A percentile compares a stretch with the other conserved stretches of the same genome.
These are phyloP conservation scores for Halcyon malimbica DNA, from an alignment of 2,113 vertebrate genomes.

Conservation along the genomic window DNA sequence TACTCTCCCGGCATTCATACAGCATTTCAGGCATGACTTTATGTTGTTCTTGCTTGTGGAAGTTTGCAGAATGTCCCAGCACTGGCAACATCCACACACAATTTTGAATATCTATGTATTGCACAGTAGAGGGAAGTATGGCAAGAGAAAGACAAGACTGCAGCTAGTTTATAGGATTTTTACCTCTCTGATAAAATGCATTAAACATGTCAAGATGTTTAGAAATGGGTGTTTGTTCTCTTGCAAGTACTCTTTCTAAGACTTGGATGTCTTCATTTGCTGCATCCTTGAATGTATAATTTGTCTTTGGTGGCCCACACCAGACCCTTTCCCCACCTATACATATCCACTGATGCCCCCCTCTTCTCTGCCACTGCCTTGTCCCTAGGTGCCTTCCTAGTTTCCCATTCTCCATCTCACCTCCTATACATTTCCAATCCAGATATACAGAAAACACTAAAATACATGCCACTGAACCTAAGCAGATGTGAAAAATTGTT, in stretches of 20 bases:
- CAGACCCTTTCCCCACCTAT: neutral
- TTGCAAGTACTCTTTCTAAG: neutral
- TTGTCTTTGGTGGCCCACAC: neutral
- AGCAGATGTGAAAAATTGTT: neutral
- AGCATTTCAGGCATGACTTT: neutral
- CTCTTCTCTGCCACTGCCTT: neutral
- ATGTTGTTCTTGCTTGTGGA: neutral
- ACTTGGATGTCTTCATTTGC: neutral
- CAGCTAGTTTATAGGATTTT: neutral
- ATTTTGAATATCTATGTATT: neutral
- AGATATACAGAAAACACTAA: neutral
- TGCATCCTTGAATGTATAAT: neutral
- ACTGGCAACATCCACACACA: neutral
- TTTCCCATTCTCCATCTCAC: neutral
- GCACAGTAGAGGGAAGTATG: neutral
- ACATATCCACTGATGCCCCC: rapidly evolving
- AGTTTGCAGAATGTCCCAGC: neutral
- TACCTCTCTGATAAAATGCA: neutral
- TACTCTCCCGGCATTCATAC: neutral
- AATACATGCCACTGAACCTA: neutral
- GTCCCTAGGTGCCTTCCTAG: neutral
- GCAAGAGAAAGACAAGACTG: neutral
- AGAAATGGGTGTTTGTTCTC: neutral
- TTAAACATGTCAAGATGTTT: neutral
- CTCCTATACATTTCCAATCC: neutral